Percentiles rank a stretch among this genome's conserved stretches.
Evolutionary conservation across 2,113 vertebrate species (phyloP).

Genomic region (Hemibagrus wyckioides): DNA sequence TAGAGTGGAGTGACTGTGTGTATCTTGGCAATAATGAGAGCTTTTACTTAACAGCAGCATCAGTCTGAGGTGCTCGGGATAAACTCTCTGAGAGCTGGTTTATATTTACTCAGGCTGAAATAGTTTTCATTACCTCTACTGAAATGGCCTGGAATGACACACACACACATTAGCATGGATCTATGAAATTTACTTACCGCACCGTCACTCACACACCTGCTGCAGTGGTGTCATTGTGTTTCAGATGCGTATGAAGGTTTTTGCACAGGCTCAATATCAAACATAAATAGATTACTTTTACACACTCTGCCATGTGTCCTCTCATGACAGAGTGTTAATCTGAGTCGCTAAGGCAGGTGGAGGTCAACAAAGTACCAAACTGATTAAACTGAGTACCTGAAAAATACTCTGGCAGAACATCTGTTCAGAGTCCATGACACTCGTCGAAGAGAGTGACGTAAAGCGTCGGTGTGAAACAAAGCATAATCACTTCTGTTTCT

Average conservation of each 20-base stretch:
- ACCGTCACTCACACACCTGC: conserved; percentile 15
- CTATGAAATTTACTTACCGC: neutral
- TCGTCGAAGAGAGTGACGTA: neutral
- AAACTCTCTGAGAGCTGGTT: neutral
- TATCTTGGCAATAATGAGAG: neutral
- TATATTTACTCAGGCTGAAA: neutral
- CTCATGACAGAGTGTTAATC: conserved; percentile 26
- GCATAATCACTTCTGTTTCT: neutral
- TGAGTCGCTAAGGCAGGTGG: neutral
- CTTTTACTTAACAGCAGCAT: neutral
- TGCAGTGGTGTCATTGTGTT: conserved; percentile 9
- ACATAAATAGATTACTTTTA: conserved; percentile 10
- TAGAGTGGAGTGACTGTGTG: neutral
- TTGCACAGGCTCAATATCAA: neutral
- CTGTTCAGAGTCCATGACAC: neutral
- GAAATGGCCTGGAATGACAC: neutral
- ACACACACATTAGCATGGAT: conserved; percentile 9
- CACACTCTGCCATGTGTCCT: neutral
- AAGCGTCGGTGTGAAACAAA: neutral
- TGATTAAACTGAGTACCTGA: neutral
- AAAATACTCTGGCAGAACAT: neutral
- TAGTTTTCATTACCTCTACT: neutral
- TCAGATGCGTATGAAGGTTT: conserved; percentile 1
- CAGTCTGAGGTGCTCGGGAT: neutral
- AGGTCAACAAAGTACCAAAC: neutral